phyloP scores from a whole-genome alignment of 2,888 invertebrate genomes.

The Blastobasis lacticolella region DNA sequence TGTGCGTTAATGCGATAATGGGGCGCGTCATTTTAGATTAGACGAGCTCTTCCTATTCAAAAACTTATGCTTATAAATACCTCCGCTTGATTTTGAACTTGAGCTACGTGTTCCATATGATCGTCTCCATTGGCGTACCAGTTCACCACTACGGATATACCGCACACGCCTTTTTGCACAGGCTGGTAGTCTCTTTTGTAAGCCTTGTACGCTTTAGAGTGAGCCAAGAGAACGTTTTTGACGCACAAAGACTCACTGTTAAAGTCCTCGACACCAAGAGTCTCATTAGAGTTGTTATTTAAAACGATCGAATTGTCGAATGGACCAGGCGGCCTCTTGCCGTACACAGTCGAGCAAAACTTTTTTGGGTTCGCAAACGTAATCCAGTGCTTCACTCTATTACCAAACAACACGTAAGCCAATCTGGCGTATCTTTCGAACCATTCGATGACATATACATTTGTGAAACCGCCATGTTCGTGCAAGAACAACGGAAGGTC shows the following conservation, averaged over 20 bases:
- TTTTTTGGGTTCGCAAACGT: conserved; percentile 70
- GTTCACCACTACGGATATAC: conserved; percentile 27
- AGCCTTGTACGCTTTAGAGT: conserved; percentile 54
- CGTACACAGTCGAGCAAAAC: conserved; percentile 51
- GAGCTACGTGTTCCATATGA: conserved; percentile 37
- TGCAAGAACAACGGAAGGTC: conserved; percentile 65
- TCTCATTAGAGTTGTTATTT: too few species aligned
- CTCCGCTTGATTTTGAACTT: conserved; percentile 24
- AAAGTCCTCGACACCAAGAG: too few species aligned
- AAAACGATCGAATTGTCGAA: conserved; percentile 42
- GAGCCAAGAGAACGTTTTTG: conserved; percentile 63
- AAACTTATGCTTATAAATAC: conserved; percentile 14
- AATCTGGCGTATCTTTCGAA: conserved; percentile 56
- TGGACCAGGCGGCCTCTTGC: conserved; percentile 30
- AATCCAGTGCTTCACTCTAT: conserved; percentile 65
- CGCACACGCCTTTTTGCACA: conserved; percentile 24
- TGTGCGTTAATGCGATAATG: too few species aligned
- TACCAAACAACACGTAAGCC: conserved; percentile 48
- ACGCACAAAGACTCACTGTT: conserved; percentile 55
- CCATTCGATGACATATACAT: conserved; percentile 46
- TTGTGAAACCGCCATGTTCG: conserved; percentile 63
- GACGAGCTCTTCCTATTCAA: too few species aligned
- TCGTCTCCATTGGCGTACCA: conserved; percentile 38
- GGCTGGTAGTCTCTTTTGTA: conserved; percentile 41
- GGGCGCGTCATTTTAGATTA: too few species aligned